phyloP scores from a whole-genome alignment of 2,797 vertebrate genomes.

The Benthosema pterotum region DNA sequence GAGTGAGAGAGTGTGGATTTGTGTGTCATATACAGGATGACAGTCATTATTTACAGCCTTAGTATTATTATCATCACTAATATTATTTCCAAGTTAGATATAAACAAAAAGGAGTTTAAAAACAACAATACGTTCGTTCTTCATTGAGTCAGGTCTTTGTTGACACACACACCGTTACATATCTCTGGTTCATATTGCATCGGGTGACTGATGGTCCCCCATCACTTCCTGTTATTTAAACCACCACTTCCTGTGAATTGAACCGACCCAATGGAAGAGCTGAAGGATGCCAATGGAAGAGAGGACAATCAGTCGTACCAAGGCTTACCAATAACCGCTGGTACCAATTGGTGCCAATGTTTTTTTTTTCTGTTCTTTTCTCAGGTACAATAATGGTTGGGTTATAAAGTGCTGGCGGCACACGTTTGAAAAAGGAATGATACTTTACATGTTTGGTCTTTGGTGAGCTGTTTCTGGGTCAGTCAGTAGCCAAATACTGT shows the following conservation, averaged over 20 bases:
- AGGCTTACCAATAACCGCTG: too few species aligned
- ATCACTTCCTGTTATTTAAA: slow-evolving; percentile 58
- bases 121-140: slow-evolving; percentile 59
- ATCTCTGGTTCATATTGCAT: slow-evolving; percentile 87
- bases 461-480: slow-evolving; percentile 38
- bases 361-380: too few species aligned
- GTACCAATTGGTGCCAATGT: too few species aligned
- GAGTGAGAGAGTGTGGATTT: slow-evolving; percentile 63
- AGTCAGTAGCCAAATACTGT: slow-evolving; percentile 41
- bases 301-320: slow-evolving; percentile 84
- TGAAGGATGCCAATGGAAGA: slow-evolving; percentile 89
- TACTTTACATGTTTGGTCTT: slow-evolving; percentile 23
- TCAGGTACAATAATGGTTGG: not conserved
- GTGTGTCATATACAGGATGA: slow-evolving; percentile 75
- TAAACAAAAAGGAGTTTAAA: slow-evolving; percentile 59
- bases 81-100: slow-evolving; percentile 82
- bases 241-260: slow-evolving; percentile 18
- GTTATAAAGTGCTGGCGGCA: slow-evolving; percentile 49
- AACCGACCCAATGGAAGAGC: slow-evolving; percentile 82
- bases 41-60: slow-evolving; percentile 83
- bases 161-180: slow-evolving; percentile 84
- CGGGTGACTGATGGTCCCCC: slow-evolving; percentile 92
- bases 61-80: slow-evolving; percentile 58
- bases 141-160: slow-evolving; percentile 68
- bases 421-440: slow-evolving; percentile 53